Conservation (phyloP, 2,888 invertebrate species). For the Agrotis clavis region DNA sequence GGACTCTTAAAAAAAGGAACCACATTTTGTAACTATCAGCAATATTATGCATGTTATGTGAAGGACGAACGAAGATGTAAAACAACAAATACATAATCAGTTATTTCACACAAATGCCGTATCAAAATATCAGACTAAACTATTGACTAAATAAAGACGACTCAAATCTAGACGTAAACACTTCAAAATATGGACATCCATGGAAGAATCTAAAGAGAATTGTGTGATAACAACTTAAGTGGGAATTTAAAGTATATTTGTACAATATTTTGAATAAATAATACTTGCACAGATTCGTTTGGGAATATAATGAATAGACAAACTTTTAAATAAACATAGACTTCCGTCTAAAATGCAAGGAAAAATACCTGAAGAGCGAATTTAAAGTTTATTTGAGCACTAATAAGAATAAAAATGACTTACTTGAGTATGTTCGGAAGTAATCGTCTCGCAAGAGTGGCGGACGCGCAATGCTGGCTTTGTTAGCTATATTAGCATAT, state of each 20-base stretch:
- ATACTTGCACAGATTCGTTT: not conserved
- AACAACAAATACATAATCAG: slow-evolving; percentile 8
- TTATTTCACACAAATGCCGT: not conserved
- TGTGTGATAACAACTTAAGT: not conserved
- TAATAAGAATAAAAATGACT: slow-evolving; percentile 37
- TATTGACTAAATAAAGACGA: not conserved
- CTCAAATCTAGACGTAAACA: not conserved
- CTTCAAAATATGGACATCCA: not conserved
- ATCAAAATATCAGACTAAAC: not conserved
- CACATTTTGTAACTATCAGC: not conserved
- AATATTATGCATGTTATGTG: not conserved
- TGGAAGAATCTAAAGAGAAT: not conserved
- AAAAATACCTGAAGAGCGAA: not conserved
- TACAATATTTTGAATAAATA: not conserved
- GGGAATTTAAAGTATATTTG: not conserved
- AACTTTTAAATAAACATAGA: slow-evolving; percentile 5
- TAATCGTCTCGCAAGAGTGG: slow-evolving; percentile 31
- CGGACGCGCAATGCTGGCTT: slow-evolving; percentile 44
- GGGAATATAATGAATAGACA: not conserved
- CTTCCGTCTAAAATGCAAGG: not conserved
- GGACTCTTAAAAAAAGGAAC: too few relatives aligned
- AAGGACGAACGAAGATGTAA: not conserved
- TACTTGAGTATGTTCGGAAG: slow-evolving; percentile 49
- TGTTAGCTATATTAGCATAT: slow-evolving; percentile 63
- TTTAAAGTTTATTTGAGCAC: not conserved